Percentiles rank a stretch among this genome's conserved stretches.
These are phyloP conservation scores for Conomelus anceps DNA, from an alignment of 2,888 invertebrate genomes.

Conservation along the genomic window DNA sequence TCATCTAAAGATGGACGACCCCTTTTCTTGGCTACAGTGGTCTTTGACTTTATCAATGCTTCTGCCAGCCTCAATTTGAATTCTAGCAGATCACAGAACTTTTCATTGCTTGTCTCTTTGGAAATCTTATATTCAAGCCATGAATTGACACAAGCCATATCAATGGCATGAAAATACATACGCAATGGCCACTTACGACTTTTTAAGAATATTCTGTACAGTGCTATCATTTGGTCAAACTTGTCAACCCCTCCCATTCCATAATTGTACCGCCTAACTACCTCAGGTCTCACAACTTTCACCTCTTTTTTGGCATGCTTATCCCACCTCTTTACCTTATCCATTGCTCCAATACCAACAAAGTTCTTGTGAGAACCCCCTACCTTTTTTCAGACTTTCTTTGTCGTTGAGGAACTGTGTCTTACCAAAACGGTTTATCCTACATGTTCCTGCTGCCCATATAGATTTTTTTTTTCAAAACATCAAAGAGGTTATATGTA, in stretches of 20 bases:
- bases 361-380: neutral
- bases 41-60: neutral
- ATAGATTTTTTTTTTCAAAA: conserved; percentile 21
- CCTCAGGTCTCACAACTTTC: conserved; percentile 13
- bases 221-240: conserved; percentile 17
- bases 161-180: neutral
- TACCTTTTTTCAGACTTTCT: neutral
- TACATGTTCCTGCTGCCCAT: conserved; percentile 26
- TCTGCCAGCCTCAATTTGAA: conserved; percentile 8
- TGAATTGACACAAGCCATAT: neutral
- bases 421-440: conserved; percentile 27
- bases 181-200: neutral
- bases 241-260: conserved; percentile 28
- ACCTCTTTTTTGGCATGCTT: neutral
- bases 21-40: neutral
- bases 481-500: conserved; percentile 28
- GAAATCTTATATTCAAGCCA: neutral
- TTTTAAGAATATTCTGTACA: neutral
- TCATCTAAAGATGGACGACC: neutral
- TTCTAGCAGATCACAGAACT: neutral
- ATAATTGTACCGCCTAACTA: conserved; percentile 20
- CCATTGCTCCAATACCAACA: neutral
- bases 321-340: neutral
- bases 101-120: neutral
- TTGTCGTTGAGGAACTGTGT: neutral